Evolutionary conservation across 2,113 vertebrate genomes (phyloP).

Genomic region (Bolborhynchus lineola): DNA sequence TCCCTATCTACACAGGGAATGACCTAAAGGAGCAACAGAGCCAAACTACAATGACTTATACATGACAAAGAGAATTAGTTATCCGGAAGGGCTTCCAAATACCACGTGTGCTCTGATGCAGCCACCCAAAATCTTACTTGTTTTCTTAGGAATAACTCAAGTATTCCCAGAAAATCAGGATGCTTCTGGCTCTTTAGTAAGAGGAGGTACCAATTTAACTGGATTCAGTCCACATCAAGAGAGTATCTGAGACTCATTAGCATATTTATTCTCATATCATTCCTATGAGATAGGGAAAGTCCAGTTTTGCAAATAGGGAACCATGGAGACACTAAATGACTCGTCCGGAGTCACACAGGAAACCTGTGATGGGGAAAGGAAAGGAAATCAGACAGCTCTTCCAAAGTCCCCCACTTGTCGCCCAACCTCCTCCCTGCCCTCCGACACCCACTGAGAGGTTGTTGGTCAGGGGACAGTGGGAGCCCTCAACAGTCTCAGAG

Average conservation of each 20-base stretch:
- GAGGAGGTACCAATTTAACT: background rate
- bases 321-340: background rate
- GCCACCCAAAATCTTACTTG: background rate
- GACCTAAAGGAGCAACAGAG: background rate
- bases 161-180: background rate
- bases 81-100: background rate
- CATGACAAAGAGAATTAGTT: background rate
- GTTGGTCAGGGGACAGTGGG: background rate
- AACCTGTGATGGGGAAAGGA: background rate
- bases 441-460: accelerated
- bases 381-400: background rate
- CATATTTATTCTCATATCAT: background rate
- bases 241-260: accelerated
- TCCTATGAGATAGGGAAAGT: background rate
- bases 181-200: background rate
- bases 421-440: background rate
- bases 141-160: background rate
- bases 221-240: background rate
- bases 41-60: background rate
- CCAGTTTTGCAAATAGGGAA: background rate
- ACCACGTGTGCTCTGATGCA: accelerated
- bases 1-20: background rate
- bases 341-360: background rate
- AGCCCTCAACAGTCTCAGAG: background rate
- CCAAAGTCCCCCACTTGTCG: background rate